A percentile compares a stretch with the other conserved stretches of the same genome.
Evolutionary conservation across 1,140 invertebrate genomes (phyloP).

Genomic region (Sarcophaga bullata): DNA sequence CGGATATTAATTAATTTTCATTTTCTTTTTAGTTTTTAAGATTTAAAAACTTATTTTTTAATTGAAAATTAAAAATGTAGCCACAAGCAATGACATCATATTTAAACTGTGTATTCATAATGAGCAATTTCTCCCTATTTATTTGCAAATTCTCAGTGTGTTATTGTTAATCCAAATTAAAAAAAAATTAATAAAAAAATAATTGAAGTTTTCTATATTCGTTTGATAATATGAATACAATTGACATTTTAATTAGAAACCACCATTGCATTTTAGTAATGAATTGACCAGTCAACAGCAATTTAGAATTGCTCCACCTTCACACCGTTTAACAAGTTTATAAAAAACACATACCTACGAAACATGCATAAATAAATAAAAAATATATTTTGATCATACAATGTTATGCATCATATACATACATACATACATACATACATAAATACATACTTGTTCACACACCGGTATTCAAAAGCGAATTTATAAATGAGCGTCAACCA

Average conservation of each 20-base stretch:
- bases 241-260: not conserved
- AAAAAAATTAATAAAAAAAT: too few relatives aligned
- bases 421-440: not conserved
- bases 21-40: too few relatives aligned
- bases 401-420: not conserved
- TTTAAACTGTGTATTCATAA: too few relatives aligned
- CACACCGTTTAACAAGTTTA: constrained; percentile 11
- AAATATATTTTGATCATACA: not conserved
- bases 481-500: not conserved
- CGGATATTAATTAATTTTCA: too few relatives aligned
- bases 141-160: too few relatives aligned
- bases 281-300: not conserved
- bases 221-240: not conserved
- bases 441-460: not conserved
- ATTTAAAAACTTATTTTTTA: too few relatives aligned
- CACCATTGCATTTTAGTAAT: not conserved
- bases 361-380: too few relatives aligned
- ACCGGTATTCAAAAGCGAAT: not conserved
- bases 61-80: too few relatives aligned
- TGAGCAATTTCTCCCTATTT: too few relatives aligned
- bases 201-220: not conserved
- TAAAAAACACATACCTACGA: not conserved
- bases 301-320: constrained; percentile 32
- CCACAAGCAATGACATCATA: too few relatives aligned
- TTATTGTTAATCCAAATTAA: too few relatives aligned